A percentile compares a stretch with the other conserved stretches of the same genome.
Conservation (phyloP, 2,888 invertebrate genomes). For the Tridacna crocea region DNA sequence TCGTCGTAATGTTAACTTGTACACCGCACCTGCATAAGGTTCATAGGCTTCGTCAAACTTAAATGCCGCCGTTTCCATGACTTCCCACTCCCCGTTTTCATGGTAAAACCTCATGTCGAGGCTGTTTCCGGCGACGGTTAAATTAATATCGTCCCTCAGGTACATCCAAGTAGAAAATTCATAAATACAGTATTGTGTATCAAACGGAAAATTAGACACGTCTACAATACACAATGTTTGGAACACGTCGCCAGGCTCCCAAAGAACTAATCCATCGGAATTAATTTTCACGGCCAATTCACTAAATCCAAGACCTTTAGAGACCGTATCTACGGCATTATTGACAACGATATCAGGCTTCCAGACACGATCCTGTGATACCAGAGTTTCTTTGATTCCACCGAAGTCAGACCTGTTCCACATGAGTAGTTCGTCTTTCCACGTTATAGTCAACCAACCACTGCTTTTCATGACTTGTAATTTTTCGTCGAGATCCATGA, state of each 20-base stretch:
- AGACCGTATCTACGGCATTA: slow-evolving; percentile 46
- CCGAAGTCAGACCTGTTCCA: slow-evolving; percentile 43
- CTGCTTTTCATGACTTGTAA: slow-evolving; percentile 50
- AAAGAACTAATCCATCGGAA: slow-evolving; percentile 40
- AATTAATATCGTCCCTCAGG: slow-evolving; percentile 35
- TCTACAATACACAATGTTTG: slow-evolving; percentile 51
- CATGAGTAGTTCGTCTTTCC: slow-evolving; percentile 42
- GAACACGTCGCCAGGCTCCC: slow-evolving; percentile 53
- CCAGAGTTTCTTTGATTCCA: slow-evolving; percentile 33
- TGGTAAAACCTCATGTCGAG: slow-evolving; percentile 48
- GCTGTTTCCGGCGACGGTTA: slow-evolving; percentile 35
- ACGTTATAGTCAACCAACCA: slow-evolving; percentile 46
- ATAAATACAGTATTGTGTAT: slow-evolving; percentile 47
- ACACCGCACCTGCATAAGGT: slow-evolving; percentile 41
- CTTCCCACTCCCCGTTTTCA: slow-evolving; percentile 51
- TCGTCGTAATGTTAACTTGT: slow-evolving; percentile 41
- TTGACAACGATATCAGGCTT: slow-evolving; percentile 53
- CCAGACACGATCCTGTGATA: slow-evolving; percentile 46
- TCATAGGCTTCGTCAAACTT: slow-evolving; percentile 44
- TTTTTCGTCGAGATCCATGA: slow-evolving; percentile 51
- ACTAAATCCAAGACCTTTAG: slow-evolving; percentile 40
- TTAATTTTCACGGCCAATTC: slow-evolving; percentile 38
- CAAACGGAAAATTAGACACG: slow-evolving; percentile 50
- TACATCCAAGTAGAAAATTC: slow-evolving; percentile 52
- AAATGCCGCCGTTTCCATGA: slow-evolving; percentile 29